Conservation (phyloP, 2,888 invertebrate genomes). For the Opisthograptis luteolata region DNA sequence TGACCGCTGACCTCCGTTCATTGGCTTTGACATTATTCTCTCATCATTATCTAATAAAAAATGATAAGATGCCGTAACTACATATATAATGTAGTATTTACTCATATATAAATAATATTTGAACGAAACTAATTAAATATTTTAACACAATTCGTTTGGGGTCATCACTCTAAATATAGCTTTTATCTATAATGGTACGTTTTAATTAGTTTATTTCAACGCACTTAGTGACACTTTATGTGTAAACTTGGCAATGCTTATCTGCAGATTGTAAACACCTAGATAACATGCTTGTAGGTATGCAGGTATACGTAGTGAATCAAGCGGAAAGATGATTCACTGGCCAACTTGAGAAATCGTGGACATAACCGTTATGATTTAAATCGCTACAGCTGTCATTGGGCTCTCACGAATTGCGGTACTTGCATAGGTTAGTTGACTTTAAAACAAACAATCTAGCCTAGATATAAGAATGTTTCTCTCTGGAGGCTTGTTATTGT, state of each 20-base stretch:
- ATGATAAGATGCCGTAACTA: background rate
- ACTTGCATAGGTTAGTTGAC: conserved; percentile 61
- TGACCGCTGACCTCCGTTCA: too few relatives aligned
- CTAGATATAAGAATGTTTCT: conserved; percentile 7
- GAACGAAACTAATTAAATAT: too few relatives aligned
- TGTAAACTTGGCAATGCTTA: conserved; percentile 43
- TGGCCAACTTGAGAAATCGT: conserved; percentile 62
- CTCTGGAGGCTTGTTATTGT: background rate
- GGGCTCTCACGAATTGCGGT: conserved; percentile 72
- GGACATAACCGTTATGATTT: conserved; percentile 75
- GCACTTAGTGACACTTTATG: conserved; percentile 39
- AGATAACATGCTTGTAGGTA: conserved; percentile 17
- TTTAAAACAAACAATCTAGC: conserved; percentile 33
- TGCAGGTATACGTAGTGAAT: conserved; percentile 54
- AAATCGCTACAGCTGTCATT: conserved; percentile 74
- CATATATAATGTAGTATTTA: too few relatives aligned
- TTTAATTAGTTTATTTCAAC: conserved; percentile 34
- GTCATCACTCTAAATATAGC: conserved; percentile 16
- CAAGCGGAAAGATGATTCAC: conserved; percentile 80
- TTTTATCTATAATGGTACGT: conserved; percentile 28
- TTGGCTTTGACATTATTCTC: background rate
- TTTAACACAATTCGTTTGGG: background rate
- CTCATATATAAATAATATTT: too few relatives aligned
- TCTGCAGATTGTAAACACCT: conserved; percentile 33
- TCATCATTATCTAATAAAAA: background rate